Base-by-base conservation (phyloP, 1,140 invertebrate genomes). In the Kradibia gibbosae region DNA sequence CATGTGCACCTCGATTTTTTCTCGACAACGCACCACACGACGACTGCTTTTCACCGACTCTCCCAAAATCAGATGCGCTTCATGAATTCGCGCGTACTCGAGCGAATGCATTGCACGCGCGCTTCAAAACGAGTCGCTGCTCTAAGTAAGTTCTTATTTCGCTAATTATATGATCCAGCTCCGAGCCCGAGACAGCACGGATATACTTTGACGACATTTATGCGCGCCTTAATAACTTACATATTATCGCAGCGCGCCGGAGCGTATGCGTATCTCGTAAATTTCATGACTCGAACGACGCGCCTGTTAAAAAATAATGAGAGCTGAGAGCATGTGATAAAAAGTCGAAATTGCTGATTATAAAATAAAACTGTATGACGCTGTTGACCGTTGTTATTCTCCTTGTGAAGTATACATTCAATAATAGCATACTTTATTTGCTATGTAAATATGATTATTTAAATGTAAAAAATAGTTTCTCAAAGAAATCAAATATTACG, bases 271-370 rank as follows among this genome's bases (percentile, higher is more conserved):
- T 22, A 10, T 39, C 31, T 31, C 73, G 13, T 57, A 75, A 57
- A 57, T 55, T 57, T 13, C 17, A 55, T 55, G 17, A 39, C 10
- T 5, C 13, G 13, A 28, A 39, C 20, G 53, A n/a, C 48, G 22
- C 34, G 5, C 45, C 13, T 73, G n/a, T n/a, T 74, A 50, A 74
- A 74, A 75, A 75, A 25, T 75, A 57, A 57, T 75, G 31, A 57
- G 73, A 55, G 70, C 39, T 50, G 25, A 22, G 20, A n/a, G n/a
- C 5, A 2, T 31, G 39, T 28, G 70, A 5, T 71, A 15, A 22
- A 71, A 20, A 3, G n/a, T n/a, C 10, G 17, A 22, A 42, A 42
- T 42, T 17, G 50, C 15, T 13, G 10, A 22, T 73, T 53, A 25
- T 45, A 71, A 71, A 71, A 17, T 45, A 71, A 42, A 25, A 11